Evolutionary conservation across 2,888 invertebrate species (phyloP).

Genomic region (Bruchidius siliquastri): DNA sequence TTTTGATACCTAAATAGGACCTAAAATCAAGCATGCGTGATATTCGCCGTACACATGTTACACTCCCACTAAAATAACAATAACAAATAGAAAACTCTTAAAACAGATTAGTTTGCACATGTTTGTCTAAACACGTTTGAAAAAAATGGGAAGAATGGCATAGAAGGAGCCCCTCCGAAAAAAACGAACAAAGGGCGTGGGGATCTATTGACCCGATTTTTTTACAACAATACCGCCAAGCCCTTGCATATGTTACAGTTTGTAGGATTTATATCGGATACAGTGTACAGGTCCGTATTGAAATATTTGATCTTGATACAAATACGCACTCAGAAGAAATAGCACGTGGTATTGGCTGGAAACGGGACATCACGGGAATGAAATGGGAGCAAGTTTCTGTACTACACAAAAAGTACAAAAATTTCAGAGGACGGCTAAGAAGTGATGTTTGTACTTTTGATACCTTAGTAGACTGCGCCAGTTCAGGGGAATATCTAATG

Average conservation of each 20-base stretch:
- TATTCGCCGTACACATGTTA: background rate
- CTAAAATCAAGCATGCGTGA: background rate
- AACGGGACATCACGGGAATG: too few relatives aligned
- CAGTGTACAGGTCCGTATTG: background rate
- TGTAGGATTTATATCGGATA: conserved; percentile 4
- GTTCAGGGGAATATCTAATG: too few relatives aligned
- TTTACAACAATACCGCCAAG: conserved; percentile 15
- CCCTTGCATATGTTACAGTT: conserved; percentile 21
- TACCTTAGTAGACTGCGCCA: too few relatives aligned
- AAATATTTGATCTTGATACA: background rate
- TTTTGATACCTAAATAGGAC: background rate
- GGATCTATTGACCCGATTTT: conserved; percentile 14
- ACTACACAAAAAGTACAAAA: too few relatives aligned
- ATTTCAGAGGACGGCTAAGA: too few relatives aligned
- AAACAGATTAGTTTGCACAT: conserved; percentile 5
- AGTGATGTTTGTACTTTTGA: too few relatives aligned
- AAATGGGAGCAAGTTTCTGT: too few relatives aligned
- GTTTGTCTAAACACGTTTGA: conserved; percentile 8
- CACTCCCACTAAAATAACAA: background rate
- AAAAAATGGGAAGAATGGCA: conserved; percentile 13
- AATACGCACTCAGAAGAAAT: too few relatives aligned
- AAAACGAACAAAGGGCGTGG: conserved; percentile 14
- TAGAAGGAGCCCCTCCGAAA: conserved; percentile 17
- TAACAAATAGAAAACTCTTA: background rate
- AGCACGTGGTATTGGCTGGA: too few relatives aligned